Conservation (phyloP, 2,113 vertebrate species). For the Hipposideros armiger region DNA sequence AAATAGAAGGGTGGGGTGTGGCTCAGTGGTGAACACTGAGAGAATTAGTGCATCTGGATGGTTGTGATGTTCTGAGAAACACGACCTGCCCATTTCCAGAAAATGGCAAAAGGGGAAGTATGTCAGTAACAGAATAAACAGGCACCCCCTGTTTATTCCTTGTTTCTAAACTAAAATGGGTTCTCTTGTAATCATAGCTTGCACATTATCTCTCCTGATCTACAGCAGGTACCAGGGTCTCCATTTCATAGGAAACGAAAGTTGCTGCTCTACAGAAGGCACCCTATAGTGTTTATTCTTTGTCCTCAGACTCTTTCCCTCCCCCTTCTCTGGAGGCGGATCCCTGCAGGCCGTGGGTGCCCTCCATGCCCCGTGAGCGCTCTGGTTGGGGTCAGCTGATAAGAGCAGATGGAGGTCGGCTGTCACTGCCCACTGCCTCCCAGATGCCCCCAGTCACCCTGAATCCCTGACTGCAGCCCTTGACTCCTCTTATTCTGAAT, state of each 20-base stretch:
- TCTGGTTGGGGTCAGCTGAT: background rate
- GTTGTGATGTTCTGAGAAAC: background rate
- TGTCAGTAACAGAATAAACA: background rate
- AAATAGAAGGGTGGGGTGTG: background rate
- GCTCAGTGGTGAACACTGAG: too few species aligned
- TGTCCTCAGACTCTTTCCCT: background rate
- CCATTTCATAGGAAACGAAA: background rate
- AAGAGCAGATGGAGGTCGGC: background rate
- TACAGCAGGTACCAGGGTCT: background rate
- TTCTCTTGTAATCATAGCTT: too few species aligned
- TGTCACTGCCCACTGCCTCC: background rate
- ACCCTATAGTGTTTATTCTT: accelerated
- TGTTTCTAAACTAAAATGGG: background rate
- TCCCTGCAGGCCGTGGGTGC: background rate
- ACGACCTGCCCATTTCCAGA: background rate
- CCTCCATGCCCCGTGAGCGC: accelerated
- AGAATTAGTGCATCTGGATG: background rate
- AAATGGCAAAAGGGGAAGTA: background rate
- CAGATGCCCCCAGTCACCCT: background rate
- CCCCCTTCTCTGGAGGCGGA: background rate
- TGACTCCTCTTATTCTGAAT: background rate
- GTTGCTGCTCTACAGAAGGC: background rate
- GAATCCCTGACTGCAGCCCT: background rate
- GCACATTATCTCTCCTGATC: background rate
- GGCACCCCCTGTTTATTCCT: background rate